These are phyloP conservation scores for Nephrotoma guestfalica DNA, from an alignment of 2,888 invertebrate species.

Conservation along the genomic window DNA sequence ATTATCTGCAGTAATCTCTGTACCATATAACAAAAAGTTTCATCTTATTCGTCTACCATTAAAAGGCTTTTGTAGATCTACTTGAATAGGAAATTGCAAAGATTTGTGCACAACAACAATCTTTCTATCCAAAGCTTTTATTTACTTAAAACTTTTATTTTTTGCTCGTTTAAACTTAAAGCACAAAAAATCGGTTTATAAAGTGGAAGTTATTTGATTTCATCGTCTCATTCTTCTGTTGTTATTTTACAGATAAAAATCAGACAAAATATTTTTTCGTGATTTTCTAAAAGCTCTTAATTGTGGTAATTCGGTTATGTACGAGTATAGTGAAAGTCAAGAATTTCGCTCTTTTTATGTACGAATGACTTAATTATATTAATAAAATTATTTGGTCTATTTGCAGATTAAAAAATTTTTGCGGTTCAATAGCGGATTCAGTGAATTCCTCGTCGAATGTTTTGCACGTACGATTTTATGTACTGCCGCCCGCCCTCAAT, in stretches of 20 bases:
- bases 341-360: background rate
- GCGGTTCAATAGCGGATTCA: conserved; percentile 73
- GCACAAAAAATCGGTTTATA: background rate
- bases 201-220: background rate
- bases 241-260: background rate
- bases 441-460: conserved; percentile 50
- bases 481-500: conserved; percentile 43
- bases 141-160: background rate
- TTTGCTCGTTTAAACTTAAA: background rate
- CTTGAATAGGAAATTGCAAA: background rate
- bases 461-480: conserved; percentile 60
- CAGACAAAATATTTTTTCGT: background rate
- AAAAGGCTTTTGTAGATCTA: background rate
- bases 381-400: background rate
- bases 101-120: background rate
- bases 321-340: background rate
- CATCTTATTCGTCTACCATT: background rate
- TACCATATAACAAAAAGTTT: background rate
- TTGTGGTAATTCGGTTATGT: background rate
- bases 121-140: background rate
- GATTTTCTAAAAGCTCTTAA: background rate
- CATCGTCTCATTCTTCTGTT: background rate
- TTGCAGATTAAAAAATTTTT: conserved; percentile 52
- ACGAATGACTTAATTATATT: background rate
- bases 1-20: background rate